These are phyloP conservation scores for Coptotermes formosanus DNA, from an alignment of 1,140 invertebrate species.

Conservation along the genomic window DNA sequence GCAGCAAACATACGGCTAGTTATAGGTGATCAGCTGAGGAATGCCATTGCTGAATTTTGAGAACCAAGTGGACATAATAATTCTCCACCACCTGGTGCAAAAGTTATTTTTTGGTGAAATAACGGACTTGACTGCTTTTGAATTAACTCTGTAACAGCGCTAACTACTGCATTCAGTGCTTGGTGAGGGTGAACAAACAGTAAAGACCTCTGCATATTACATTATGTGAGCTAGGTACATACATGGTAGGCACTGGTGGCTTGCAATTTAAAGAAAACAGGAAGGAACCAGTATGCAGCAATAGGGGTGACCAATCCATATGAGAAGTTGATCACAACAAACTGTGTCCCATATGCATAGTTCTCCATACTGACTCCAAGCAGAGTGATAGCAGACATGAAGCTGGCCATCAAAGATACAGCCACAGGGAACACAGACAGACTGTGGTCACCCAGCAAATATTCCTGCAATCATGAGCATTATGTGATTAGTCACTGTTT, in stretches of 20 bases:
- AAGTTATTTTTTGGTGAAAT: too few species aligned
- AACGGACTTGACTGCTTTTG: too few species aligned
- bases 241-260: slow-evolving; percentile 87
- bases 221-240: slow-evolving; percentile 31
- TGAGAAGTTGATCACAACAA: slow-evolving; percentile 77
- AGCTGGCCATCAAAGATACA: slow-evolving; percentile 87
- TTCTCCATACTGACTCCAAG: slow-evolving; percentile 85
- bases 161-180: too few species aligned
- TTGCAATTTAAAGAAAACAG: slow-evolving; percentile 84
- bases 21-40: too few species aligned
- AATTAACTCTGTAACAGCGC: too few species aligned
- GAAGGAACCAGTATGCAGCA: slow-evolving; percentile 77
- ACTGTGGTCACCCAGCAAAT: slow-evolving; percentile 74
- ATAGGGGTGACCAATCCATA: slow-evolving; percentile 80
- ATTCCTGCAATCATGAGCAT: slow-evolving; percentile 63
- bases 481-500: not conserved
- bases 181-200: too few species aligned
- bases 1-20: too few species aligned
- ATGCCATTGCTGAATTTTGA: too few species aligned
- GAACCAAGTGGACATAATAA: too few species aligned
- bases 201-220: not conserved
- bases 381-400: slow-evolving; percentile 93
- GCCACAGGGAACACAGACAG: slow-evolving; percentile 78
- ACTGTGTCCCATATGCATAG: slow-evolving; percentile 79
- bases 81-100: too few species aligned